Percentiles rank a stretch among this genome's conserved stretches.
phyloP scores from a whole-genome alignment of 2,113 vertebrate genomes.

The Pseudolaguvia tuberculata region DNA sequence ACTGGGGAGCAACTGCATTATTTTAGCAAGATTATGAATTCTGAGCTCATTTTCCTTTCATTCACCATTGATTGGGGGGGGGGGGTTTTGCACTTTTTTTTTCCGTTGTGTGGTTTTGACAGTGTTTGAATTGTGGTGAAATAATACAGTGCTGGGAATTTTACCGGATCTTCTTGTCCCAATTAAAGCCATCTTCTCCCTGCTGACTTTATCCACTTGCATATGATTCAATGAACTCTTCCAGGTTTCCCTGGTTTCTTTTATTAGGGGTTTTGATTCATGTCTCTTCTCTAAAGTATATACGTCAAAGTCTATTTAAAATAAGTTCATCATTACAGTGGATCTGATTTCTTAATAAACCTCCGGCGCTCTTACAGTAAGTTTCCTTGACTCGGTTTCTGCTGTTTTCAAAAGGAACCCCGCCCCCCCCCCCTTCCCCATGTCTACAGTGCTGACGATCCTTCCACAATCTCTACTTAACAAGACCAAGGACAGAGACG shows the following conservation, averaged over 20 bases:
- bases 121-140: slow-evolving; percentile 59
- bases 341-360: slow-evolving; percentile 40
- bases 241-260: slow-evolving; percentile 32
- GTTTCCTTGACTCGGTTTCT: not conserved
- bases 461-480: not conserved
- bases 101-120: slow-evolving; percentile 48
- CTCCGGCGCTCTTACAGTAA: not conserved
- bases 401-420: slow-evolving; percentile 13
- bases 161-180: slow-evolving; percentile 56
- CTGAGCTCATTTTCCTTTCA: slow-evolving; percentile 65
- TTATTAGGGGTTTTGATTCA: slow-evolving; percentile 40
- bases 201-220: slow-evolving; percentile 30
- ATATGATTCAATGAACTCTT: slow-evolving; percentile 41
- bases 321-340: slow-evolving; percentile 13
- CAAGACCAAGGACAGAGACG: not conserved
- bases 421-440: no score
- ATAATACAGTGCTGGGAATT: slow-evolving; percentile 59
- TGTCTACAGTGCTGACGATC: not conserved
- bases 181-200: slow-evolving; percentile 56
- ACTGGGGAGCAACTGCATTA: slow-evolving; percentile 61
- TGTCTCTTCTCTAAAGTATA: slow-evolving; percentile 28
- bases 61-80: slow-evolving; percentile 48
- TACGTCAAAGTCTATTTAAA: slow-evolving; percentile 22
- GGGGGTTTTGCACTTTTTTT: no score
- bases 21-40: slow-evolving; percentile 61